A percentile compares a stretch with the other conserved stretches of the same genome.
Conservation (phyloP, 1,140 invertebrate genomes). For the Apis dorsata region DNA sequence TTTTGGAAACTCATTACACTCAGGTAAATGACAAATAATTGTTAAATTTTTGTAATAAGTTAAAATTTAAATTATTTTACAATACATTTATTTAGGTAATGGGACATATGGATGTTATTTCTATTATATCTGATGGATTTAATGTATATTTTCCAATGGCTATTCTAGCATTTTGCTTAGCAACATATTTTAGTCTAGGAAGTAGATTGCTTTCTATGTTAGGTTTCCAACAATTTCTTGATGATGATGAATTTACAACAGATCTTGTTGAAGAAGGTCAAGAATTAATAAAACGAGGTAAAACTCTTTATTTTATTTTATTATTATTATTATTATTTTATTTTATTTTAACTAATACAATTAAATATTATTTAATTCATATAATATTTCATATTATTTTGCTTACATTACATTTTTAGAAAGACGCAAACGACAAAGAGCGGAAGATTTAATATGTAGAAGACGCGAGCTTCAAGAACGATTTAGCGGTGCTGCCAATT, state of each 20-base stretch:
- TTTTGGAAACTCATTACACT: constrained; percentile 93
- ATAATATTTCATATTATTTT: too few relatives aligned
- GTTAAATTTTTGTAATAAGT: neutral
- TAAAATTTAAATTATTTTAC: constrained; percentile 36
- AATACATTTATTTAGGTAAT: constrained; percentile 88
- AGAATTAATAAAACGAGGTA: constrained; percentile 92
- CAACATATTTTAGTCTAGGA: constrained; percentile 97
- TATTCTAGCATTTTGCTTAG: constrained; percentile 95
- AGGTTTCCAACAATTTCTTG: constrained; percentile 97
- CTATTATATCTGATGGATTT: constrained; percentile 98
- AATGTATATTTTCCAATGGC: constrained; percentile 99
- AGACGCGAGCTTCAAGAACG: constrained; percentile 86
- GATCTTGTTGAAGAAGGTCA: constrained; percentile 96
- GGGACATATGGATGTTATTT: constrained; percentile 99
- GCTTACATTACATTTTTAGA: constrained; percentile 78
- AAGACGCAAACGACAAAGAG: constrained; percentile 89
- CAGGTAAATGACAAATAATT: constrained; percentile 81
- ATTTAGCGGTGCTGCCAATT: constrained; percentile 80
- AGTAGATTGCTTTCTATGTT: constrained; percentile 92
- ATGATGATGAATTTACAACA: constrained; percentile 94
- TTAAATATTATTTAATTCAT: too few relatives aligned
- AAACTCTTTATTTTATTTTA: neutral
- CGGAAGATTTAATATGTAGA: constrained; percentile 87
- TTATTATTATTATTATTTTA: too few relatives aligned
- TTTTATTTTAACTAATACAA: too few relatives aligned